Percentiles rank a stretch among this genome's conserved stretches.
These are phyloP conservation scores for Lamellibrachia satsuma DNA, from an alignment of 2,888 invertebrate species.

Conservation along the genomic window DNA sequence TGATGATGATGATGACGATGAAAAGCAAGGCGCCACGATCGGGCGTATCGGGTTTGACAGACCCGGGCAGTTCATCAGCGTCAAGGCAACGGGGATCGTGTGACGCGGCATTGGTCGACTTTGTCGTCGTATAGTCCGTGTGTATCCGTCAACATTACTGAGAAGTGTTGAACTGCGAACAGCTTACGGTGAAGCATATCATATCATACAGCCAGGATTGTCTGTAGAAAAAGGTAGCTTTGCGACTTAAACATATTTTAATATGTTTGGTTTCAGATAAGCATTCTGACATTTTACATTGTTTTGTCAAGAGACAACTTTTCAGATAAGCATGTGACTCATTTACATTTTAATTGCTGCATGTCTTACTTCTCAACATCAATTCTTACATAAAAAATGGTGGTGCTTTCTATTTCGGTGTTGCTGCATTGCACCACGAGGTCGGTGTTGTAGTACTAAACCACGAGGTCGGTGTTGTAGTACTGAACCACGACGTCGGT, in stretches of 20 bases:
- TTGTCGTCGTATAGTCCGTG: not conserved
- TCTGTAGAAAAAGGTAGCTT: not conserved
- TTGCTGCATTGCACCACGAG: no score
- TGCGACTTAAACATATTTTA: not conserved
- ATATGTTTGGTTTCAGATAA: not conserved
- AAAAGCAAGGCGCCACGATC: not conserved
- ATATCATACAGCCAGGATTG: not conserved
- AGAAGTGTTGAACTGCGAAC: not conserved
- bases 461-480: no score
- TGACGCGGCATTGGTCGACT: not conserved
- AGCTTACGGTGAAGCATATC: not conserved
- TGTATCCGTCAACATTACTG: not conserved
- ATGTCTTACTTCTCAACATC: not conserved
- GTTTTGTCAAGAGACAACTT: not conserved
- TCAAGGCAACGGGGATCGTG: not conserved
- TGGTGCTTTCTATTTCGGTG: no score
- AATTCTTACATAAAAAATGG: not conserved
- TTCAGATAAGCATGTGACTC: no score
- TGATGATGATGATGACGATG: slow-evolving; percentile 14
- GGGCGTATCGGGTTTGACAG: slow-evolving; percentile 2
- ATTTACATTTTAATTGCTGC: not conserved
- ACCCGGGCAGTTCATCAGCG: not conserved
- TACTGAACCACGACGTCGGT: no score
- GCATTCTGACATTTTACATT: not conserved
- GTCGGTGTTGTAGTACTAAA: no score